phyloP scores from a whole-genome alignment of 2,797 vertebrate species.

The Micropoecilia bifurca region DNA sequence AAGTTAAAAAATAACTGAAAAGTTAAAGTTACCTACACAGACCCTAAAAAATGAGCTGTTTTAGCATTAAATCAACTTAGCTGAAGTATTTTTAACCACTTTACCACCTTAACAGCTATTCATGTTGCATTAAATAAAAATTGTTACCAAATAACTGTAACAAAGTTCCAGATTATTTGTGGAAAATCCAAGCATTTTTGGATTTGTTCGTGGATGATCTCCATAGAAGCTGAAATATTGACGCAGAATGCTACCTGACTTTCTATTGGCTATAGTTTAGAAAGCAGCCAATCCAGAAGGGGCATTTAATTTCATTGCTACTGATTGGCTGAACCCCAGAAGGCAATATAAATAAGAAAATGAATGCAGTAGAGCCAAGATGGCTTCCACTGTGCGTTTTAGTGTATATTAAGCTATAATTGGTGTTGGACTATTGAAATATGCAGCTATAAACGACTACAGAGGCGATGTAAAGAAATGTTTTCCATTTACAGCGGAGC shows the following conservation, averaged over 20 bases:
- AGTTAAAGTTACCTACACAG: neutral
- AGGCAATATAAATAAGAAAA: neutral
- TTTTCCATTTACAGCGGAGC: no score
- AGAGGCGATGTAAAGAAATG: neutral
- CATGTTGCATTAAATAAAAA: neutral
- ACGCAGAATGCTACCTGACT: neutral
- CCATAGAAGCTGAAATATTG: neutral
- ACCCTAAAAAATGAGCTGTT: neutral
- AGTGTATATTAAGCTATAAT: neutral
- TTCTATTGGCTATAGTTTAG: neutral
- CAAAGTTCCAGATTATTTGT: neutral
- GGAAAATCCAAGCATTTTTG: neutral
- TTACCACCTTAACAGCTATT: no score
- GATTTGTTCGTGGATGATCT: neutral
- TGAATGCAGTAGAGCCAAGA: neutral
- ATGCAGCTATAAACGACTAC: neutral
- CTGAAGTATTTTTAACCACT: neutral
- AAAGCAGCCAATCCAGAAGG: neutral
- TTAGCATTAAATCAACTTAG: neutral
- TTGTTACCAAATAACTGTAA: neutral
- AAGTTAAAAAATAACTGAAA: neutral
- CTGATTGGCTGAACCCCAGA: neutral
- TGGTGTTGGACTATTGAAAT: neutral
- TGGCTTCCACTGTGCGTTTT: neutral
- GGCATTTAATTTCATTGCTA: neutral